These are phyloP conservation scores for Haliaeetus leucogaster DNA, from an alignment of 2,113 vertebrate genomes.

Conservation along the genomic window DNA sequence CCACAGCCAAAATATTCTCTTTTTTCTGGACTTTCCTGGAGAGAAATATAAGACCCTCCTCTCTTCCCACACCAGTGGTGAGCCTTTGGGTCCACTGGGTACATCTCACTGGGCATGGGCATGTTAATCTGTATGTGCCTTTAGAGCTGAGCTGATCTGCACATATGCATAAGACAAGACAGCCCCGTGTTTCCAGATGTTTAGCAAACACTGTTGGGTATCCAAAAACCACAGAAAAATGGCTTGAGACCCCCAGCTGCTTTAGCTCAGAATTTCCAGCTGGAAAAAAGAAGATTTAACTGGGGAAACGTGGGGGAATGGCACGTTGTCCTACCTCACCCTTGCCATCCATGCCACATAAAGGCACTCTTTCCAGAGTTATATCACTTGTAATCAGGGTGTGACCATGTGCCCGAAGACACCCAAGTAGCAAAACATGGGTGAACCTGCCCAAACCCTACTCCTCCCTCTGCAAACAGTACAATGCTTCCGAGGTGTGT, in stretches of 20 bases:
- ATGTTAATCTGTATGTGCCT: accelerated
- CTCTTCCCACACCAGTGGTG: background rate
- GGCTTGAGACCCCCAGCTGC: background rate
- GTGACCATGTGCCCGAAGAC: background rate
- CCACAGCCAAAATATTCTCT: background rate
- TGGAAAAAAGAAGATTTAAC: background rate
- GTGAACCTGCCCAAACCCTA: background rate
- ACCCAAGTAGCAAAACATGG: background rate
- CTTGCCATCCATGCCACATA: accelerated
- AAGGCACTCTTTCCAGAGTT: background rate
- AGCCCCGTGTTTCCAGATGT: background rate
- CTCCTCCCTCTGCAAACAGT: background rate
- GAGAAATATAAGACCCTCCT: background rate
- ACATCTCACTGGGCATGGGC: background rate
- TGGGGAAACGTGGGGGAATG: background rate
- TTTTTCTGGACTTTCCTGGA: background rate
- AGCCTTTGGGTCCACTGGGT: background rate
- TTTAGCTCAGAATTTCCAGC: background rate
- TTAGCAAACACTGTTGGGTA: background rate
- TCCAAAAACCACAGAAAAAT: background rate
- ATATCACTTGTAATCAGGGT: background rate
- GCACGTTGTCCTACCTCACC: background rate
- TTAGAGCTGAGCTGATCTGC: background rate
- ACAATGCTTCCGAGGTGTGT: background rate
- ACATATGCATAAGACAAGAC: background rate